Evolutionary conservation across 2,113 vertebrate genomes (phyloP), one percentile per base, ranked within the genome.

Genomic region (Beaufortia kweichowensis): DNA sequence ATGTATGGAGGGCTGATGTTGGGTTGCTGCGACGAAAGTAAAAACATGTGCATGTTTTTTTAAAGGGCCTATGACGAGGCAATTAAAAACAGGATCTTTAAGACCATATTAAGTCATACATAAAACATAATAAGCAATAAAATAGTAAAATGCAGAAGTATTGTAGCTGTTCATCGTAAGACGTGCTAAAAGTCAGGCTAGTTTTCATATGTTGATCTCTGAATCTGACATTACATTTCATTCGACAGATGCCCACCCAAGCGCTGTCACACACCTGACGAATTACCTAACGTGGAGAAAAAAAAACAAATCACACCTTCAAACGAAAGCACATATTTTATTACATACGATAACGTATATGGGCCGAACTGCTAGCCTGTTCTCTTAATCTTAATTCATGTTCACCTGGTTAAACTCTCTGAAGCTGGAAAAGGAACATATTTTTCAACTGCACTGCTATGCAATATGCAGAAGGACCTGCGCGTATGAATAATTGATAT

Each of bases 401-500:
- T 71, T 41, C 66, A 69, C 28, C 15, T 41, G 56, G 68, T 23
- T 7, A 48, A 35, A n/a, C 6, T 21, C 14, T 24, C 3, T 41
- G 26, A 41, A 31, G 50, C 33, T 59, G 21, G 23, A 9, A 57
- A 59, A 11, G 24, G 39, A 23, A 3, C 23, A 1, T n/a, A 41
- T 41, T 59, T 53, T 31, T 43, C 11, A 46, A 35, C 39, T 2
- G 55, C 24, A 66, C 26, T 5, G 41, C n/a, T 17, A 29, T 39
- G 53, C 35, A 59, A 59, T 41, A 59, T 64, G 50, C 41, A 61
- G 46, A 56, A 55, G 53, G 39, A 71, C 29, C 31, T 41, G 43
- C 21, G 39, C 35, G n/a, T 41, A 68, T 79, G 33, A 82, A 78
- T 82, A 68, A 76, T 50, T 66, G 72, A 66, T 17, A 65, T 23